Conservation (phyloP, 2,113 vertebrate genomes). For the Phainopepla nitens region DNA sequence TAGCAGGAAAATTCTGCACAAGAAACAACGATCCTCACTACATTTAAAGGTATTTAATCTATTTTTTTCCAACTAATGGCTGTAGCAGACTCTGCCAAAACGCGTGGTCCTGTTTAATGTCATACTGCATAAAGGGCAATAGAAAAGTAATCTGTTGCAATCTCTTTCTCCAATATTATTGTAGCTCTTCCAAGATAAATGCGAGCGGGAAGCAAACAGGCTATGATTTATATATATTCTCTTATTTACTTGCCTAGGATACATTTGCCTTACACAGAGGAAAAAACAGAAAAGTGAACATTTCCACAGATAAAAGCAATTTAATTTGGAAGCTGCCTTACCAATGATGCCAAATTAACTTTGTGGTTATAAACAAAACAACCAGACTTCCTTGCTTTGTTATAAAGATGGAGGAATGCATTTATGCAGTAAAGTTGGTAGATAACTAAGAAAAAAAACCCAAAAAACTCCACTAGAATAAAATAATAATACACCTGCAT, state of each 20-base stretch:
- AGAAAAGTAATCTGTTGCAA: not conserved
- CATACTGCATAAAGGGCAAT: not conserved
- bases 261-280: not conserved
- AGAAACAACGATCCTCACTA: not conserved
- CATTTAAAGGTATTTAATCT: not conserved
- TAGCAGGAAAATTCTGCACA: not conserved
- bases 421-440: not conserved
- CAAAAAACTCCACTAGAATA: accelerated
- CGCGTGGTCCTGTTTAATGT: not conserved
- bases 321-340: not conserved
- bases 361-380: not conserved
- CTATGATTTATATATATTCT: not conserved
- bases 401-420: not conserved
- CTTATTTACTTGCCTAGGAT: not conserved
- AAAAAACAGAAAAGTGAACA: not conserved
- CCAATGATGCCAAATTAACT: not conserved
- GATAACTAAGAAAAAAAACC: not conserved
- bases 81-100: not conserved
- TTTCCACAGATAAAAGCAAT: not conserved
- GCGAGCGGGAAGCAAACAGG: not conserved
- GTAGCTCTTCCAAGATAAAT: not conserved
- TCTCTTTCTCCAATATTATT: not conserved
- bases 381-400: not conserved
- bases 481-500: not conserved
- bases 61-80: not conserved